Conservation (phyloP, 2,888 invertebrate genomes). For the Stratiomys singularior region DNA sequence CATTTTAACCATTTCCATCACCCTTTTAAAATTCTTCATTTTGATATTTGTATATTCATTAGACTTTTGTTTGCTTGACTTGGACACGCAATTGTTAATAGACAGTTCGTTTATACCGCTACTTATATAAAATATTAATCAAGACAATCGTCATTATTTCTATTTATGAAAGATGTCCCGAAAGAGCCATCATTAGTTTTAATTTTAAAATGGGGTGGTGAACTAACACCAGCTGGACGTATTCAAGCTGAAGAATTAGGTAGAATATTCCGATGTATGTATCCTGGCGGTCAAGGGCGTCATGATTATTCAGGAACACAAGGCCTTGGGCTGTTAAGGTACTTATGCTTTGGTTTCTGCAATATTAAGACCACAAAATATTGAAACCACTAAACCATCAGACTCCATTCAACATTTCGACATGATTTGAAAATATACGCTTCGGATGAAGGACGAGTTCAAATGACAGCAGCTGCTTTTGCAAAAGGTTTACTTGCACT, state of each 20-base stretch:
- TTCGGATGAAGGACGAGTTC: slow-evolving; percentile 98
- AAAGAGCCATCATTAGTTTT: slow-evolving; percentile 94
- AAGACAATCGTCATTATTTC: slow-evolving; percentile 31
- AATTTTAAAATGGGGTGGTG: slow-evolving; percentile 99
- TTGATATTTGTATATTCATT: no score
- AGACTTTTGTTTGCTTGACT: no score
- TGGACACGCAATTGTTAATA: no score
- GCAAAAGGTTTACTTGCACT: slow-evolving; percentile 97
- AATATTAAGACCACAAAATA: neutral
- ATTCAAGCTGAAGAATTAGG: slow-evolving; percentile 98
- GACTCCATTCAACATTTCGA: slow-evolving; percentile 96
- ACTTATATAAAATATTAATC: slow-evolving; percentile 13
- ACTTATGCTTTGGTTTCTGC: slow-evolving; percentile 1
- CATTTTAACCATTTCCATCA: neutral
- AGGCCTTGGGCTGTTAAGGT: slow-evolving; percentile 90
- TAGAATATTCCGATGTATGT: slow-evolving; percentile 98
- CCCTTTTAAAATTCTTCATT: neutral
- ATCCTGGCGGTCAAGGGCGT: slow-evolving; percentile 96
- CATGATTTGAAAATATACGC: slow-evolving; percentile 99
- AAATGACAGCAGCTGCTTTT: slow-evolving; percentile 99
- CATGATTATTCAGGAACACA: slow-evolving; percentile 93
- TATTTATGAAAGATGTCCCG: slow-evolving; percentile 74
- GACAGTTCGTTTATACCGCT: neutral
- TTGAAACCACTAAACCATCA: no score
- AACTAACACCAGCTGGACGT: slow-evolving; percentile 96